Evolutionary conservation across 1,140 invertebrate species (phyloP).

Genomic region (Artemia franciscana): DNA sequence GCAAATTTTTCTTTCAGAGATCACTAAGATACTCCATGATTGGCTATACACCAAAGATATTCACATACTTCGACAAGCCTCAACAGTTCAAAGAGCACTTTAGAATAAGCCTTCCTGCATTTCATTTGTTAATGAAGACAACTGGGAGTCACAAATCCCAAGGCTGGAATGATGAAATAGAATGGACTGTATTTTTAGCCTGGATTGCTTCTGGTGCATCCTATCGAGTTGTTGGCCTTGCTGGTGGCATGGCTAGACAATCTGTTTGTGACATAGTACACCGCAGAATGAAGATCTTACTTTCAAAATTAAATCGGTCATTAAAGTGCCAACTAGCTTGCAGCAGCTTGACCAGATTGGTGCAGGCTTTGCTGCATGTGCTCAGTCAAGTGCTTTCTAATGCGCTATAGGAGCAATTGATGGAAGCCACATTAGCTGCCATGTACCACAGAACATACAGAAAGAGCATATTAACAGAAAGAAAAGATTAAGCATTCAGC

Average conservation of each 20-base stretch:
- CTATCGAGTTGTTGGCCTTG: not conserved
- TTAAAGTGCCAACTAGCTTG: not conserved
- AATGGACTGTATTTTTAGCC: not conserved
- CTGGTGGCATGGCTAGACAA: not conserved
- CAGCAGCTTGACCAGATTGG: not conserved
- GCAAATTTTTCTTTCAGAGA: not conserved
- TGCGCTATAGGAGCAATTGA: not conserved
- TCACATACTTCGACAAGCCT: not conserved
- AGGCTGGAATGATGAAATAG: not conserved
- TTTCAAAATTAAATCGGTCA: not conserved
- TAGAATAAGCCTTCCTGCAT: not conserved
- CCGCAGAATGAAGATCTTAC: not conserved
- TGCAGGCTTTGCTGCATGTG: not conserved
- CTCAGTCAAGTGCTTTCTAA: not conserved
- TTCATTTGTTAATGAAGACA: not conserved
- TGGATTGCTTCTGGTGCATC: not conserved
- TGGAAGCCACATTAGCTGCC: not conserved
- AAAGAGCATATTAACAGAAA: constrained; percentile 6
- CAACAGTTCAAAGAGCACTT: not conserved
- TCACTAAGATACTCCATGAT: not conserved
- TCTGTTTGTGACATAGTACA: not conserved
- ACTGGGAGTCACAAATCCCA: not conserved
- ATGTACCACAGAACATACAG: not conserved
- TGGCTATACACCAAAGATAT: not conserved
- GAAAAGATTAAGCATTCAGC: not conserved